These are phyloP conservation scores for Mormyrus proboscirostris DNA, from an alignment of 2,797 vertebrate species.

Conservation along the genomic window DNA sequence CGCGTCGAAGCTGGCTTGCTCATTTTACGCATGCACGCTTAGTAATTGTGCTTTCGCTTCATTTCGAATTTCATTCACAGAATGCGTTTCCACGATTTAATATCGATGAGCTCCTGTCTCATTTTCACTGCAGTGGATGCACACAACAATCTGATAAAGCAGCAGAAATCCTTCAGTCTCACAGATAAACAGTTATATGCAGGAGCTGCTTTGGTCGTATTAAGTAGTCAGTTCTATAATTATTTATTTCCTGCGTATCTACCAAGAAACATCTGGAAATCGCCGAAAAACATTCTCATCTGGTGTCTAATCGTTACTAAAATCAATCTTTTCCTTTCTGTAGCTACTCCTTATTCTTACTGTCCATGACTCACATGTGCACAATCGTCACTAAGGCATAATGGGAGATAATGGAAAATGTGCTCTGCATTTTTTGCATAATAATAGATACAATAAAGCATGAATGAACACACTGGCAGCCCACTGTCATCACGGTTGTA, in stretches of 20 bases:
- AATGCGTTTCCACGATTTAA: constrained; percentile 4
- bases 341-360: background rate
- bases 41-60: background rate
- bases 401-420: constrained; percentile 8
- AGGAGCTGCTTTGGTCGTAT: background rate
- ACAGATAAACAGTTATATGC: background rate
- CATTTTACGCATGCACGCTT: constrained; percentile 8
- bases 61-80: background rate
- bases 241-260: background rate
- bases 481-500: background rate
- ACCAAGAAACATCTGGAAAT: background rate
- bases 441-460: constrained; percentile 4
- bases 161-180: background rate
- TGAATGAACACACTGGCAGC: background rate
- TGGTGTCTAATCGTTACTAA: background rate
- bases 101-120: background rate
- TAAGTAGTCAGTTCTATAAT: background rate
- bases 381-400: background rate
- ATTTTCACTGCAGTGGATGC: constrained; percentile 2
- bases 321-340: background rate
- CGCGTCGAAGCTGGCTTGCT: background rate
- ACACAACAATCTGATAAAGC: background rate
- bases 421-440: background rate
- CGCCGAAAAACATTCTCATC: background rate
- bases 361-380: background rate